Base-by-base conservation (phyloP, 2,113 vertebrate species). In the Equus quagga region DNA sequence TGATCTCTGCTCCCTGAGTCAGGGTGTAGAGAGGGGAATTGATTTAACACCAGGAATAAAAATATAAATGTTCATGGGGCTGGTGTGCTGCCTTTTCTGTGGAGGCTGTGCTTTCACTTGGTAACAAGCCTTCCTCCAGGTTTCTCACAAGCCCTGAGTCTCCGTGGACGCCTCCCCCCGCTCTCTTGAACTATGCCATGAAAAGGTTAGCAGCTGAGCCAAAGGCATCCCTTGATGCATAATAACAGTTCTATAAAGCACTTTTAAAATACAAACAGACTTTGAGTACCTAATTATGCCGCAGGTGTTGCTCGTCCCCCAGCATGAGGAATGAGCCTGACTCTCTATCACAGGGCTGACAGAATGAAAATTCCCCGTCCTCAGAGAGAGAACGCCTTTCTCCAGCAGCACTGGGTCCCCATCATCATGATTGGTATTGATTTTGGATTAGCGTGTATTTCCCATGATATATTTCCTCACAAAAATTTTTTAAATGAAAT, bases 1-100 rank as follows among this genome's bases (percentile, higher is more conserved):
- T 96, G 96, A 95, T 97, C 97, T 97, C 96, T 96, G 97, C 88
- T 98, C 94, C 89, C 73, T 8, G 94, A 98, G 95, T 85, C 90
- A 8, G 87, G 67, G 58, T 75, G 64, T 26, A 73, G 94, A 82
- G 72, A 98, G 62, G 84, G 89, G 84, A 93, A 97, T 49, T 91
- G 97, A 94, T 98, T 97, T 93, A 97, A 95, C 92, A 83, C 91
- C 79, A 73, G 93, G 78, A 95, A 91, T 85, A 78, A 84, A 96
- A 86, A 54, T 51, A 46, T 85, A 60, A 85, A 67, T 26, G 75
- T 60, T 76, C 49, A 0, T 18, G 54, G n/a, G 18, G 81, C 13
- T 7, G 2, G 15, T 12, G 3, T 23, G 56, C 80, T 58, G 70
- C 64, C 24, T 83, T 76, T 86, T 9, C 44, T 19, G 67, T 4